Evolutionary conservation across 2,113 vertebrate genomes (phyloP), one percentile per base, ranked within the genome.

Genomic region (Neogale vison): DNA sequence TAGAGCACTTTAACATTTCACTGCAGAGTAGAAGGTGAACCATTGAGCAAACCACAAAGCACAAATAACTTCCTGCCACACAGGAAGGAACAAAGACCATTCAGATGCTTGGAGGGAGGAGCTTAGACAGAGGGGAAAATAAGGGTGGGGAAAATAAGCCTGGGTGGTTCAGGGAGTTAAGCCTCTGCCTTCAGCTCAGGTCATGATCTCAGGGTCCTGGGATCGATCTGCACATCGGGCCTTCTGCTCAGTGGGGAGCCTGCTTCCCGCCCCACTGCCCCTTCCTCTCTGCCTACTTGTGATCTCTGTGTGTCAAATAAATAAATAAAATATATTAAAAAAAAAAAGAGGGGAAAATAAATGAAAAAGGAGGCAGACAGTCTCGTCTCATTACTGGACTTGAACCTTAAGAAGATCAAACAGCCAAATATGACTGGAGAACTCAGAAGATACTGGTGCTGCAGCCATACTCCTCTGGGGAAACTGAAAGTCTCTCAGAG

Each of bases 381-480:
- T 61, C 59, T 61, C 9, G 1, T 61, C 14, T 23, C 23, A 17
- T 59, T 36, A 36, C 1, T 9, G 24, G 14, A 36, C 5, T 45
- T 23, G 34, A 93, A 6, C 5, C 15, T 21, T 42, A 59, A 81
- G 42, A 67, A 47, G 15, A 50, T 1, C 1, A 24, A 45, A 57
- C 0, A 29, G 3, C 11, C 24, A 52, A 29, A 42, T 13, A 72
- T 23, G 63, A 63, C 17, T 26, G 12, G 4, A 88, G 39, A 81
- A 76, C 21, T 59, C 12, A 63, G 76, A 26, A 26, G 71, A 31
- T 6, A n/a, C 2, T 47, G 1, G 0, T 1, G 12, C 9, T 69
- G 39, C 1, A 6, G 3, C 31, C 1, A 10, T 24, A 42, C 4
- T 31, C 9, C 1, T 4, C 17, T 50, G 6, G 8, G 34, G 34